A percentile compares a stretch with the other conserved stretches of the same genome.
Evolutionary conservation across 2,797 vertebrate genomes (phyloP).

Genomic region (Malacoctenus gilli): DNA sequence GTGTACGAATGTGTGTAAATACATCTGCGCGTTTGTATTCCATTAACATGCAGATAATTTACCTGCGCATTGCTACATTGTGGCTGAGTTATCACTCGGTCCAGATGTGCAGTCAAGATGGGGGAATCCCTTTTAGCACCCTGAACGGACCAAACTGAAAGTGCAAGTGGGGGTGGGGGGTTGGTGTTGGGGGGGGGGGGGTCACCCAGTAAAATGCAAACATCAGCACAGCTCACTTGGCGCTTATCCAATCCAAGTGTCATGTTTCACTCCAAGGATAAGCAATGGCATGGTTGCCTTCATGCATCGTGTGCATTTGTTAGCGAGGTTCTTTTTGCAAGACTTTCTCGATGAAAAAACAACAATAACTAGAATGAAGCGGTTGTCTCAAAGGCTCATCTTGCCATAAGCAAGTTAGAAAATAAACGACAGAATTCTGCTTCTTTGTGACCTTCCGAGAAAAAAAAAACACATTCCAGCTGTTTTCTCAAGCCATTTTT

Average conservation of each 20-base stretch:
- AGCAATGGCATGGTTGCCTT: constrained; percentile 48
- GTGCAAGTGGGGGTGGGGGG: too few relatives aligned
- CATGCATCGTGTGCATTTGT: constrained; percentile 45
- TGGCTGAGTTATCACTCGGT: constrained; percentile 23
- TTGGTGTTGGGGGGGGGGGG: too few relatives aligned
- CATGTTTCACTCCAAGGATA: constrained; percentile 48
- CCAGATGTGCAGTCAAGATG: neutral
- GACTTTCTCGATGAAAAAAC: constrained; percentile 44
- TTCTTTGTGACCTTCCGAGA: constrained; percentile 18
- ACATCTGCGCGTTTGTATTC: neutral
- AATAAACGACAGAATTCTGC: constrained; percentile 16
- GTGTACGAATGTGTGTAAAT: neutral
- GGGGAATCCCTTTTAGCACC: constrained; percentile 47
- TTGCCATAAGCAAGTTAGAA: constrained; percentile 37
- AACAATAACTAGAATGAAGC: too few relatives aligned
- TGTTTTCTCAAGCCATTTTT: neutral
- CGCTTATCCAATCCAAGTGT: constrained; percentile 49
- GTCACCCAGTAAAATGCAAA: constrained; percentile 49
- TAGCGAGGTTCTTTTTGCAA: neutral
- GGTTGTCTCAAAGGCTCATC: constrained; percentile 5
- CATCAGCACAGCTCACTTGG: constrained; percentile 52
- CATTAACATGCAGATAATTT: constrained; percentile 19
- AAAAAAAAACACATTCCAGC: constrained; percentile 3
- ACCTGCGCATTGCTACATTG: constrained; percentile 7
- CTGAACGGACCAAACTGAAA: constrained; percentile 11